A percentile compares a stretch with the other conserved stretches of the same genome.
phyloP scores from a whole-genome alignment of 2,888 invertebrate genomes.

The Orgyia antiqua region DNA sequence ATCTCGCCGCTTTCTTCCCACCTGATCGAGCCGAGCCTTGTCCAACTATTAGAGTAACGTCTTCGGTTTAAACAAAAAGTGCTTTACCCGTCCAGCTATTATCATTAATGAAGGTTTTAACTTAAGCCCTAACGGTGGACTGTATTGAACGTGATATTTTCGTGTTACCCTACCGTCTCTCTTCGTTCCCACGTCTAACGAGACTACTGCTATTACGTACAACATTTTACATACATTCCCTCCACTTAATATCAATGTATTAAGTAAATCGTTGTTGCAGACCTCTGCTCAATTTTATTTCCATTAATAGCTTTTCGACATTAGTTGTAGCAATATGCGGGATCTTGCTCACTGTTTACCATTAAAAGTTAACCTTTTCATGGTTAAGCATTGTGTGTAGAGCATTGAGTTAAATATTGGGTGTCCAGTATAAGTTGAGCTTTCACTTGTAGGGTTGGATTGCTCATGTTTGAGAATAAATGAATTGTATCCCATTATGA shows the following conservation, averaged over 20 bases:
- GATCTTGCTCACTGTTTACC: constrained; percentile 13
- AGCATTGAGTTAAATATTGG: constrained; percentile 6
- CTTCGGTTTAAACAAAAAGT: constrained; percentile 53
- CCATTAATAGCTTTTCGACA: constrained; percentile 68
- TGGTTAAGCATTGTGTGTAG: constrained; percentile 6
- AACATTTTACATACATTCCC: constrained; percentile 69
- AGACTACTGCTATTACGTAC: constrained; percentile 69
- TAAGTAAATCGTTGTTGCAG: constrained; percentile 66
- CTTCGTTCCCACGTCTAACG: constrained; percentile 73
- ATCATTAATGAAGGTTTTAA: constrained; percentile 67
- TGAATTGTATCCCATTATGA: no score
- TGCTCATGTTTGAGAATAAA: constrained; percentile 12
- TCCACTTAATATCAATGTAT: constrained; percentile 71
- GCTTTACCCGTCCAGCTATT: constrained; percentile 63
- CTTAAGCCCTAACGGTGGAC: constrained; percentile 67
- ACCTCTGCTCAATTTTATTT: constrained; percentile 65
- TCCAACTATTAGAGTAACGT: constrained; percentile 53
- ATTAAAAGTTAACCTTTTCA: constrained; percentile 12
- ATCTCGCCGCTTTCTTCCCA: no score
- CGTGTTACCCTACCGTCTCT: constrained; percentile 46
- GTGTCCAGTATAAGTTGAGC: constrained; percentile 7
- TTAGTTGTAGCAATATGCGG: constrained; percentile 19
- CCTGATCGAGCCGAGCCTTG: no score
- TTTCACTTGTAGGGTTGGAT: constrained; percentile 12
- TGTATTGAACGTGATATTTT: constrained; percentile 57